phyloP scores from a whole-genome alignment of 2,888 invertebrate genomes.

The Hyposoter dolosus region DNA sequence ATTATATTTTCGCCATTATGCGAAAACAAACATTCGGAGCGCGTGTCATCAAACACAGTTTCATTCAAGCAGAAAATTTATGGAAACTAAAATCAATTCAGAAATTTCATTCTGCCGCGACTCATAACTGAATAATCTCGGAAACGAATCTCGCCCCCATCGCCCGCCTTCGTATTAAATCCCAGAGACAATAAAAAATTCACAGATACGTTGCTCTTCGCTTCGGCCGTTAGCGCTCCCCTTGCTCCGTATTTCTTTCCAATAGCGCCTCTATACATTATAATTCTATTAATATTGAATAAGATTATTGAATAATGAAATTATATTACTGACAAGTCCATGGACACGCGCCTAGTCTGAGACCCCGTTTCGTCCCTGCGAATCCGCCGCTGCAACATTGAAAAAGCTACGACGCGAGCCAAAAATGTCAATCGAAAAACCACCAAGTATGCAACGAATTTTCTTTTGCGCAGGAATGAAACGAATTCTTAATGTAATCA shows the following conservation, averaged over 20 bases:
- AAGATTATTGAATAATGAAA: slow-evolving; percentile 14
- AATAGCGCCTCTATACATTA: neutral
- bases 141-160: neutral
- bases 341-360: slow-evolving; percentile 80
- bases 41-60: too few species aligned
- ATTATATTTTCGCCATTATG: too few species aligned
- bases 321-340: slow-evolving; percentile 72
- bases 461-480: slow-evolving; percentile 65
- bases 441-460: too few species aligned
- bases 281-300: neutral
- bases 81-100: too few species aligned
- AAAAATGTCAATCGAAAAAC: too few species aligned
- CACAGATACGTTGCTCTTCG: neutral
- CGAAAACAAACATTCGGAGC: too few species aligned
- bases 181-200: neutral
- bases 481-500: slow-evolving; percentile 74
- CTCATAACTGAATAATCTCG: neutral
- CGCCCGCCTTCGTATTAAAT: neutral
- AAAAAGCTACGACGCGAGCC: too few species aligned
- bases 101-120: neutral
- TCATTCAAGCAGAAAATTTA: too few species aligned
- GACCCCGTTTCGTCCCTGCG: slow-evolving; percentile 77
- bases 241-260: neutral
- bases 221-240: neutral
- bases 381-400: slow-evolving; percentile 11